Conservation (phyloP, 1,140 invertebrate genomes). For the Drosophila sulfurigaster region DNA sequence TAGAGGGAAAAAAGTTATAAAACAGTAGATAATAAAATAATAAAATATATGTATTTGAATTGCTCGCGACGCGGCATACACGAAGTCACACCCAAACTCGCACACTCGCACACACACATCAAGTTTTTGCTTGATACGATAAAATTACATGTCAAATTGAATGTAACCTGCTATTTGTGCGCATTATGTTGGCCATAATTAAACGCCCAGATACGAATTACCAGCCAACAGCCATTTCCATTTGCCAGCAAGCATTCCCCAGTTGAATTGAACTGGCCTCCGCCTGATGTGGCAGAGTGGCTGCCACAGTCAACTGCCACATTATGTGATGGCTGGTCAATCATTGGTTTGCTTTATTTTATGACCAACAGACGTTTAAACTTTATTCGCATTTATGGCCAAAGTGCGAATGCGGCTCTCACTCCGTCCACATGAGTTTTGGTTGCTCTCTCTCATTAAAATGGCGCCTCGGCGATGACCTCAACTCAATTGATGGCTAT, state of each 20-base stretch:
- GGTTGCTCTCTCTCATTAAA: constrained; percentile 32
- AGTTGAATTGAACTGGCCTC: not conserved
- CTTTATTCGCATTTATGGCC: constrained; percentile 56
- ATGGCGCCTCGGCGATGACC: constrained; percentile 71
- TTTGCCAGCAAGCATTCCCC: constrained; percentile 12
- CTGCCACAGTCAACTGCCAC: constrained; percentile 45
- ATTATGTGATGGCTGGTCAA: constrained; percentile 70
- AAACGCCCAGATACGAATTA: constrained; percentile 51
- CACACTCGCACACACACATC: constrained; percentile 19
- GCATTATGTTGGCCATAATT: constrained; percentile 76
- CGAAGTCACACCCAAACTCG: constrained; percentile 1
- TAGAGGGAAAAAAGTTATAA: constrained; percentile 78
- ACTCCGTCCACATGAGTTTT: constrained; percentile 20
- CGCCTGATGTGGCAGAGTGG: not conserved
- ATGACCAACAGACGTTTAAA: constrained; percentile 64
- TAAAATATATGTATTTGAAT: constrained; percentile 83
- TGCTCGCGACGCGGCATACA: constrained; percentile 57
- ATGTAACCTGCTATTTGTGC: constrained; percentile 81
- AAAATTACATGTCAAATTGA: constrained; percentile 83
- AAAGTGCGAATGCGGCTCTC: constrained; percentile 19
- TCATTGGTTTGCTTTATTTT: constrained; percentile 72
- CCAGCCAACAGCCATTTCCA: constrained; percentile 4
- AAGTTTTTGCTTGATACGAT: constrained; percentile 73
- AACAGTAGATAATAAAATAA: constrained; percentile 84
- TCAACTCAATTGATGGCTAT: constrained; percentile 36